A percentile compares a stretch with the other conserved stretches of the same genome.
Conservation (phyloP, 2,888 invertebrate species). For the Lasioglossum marginatum region DNA sequence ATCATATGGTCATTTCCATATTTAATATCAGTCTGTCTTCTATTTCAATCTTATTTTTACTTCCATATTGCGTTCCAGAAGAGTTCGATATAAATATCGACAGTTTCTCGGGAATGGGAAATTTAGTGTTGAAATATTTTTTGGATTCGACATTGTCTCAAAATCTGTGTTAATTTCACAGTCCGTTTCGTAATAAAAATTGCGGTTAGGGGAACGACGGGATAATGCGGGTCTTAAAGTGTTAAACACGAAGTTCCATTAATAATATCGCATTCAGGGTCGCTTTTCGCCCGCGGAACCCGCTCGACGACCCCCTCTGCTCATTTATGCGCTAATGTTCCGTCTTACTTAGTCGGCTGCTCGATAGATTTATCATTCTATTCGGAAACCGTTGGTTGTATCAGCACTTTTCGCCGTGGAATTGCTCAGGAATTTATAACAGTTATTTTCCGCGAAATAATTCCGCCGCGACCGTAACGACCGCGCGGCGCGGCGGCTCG, state of each 20-base stretch:
- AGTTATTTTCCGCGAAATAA: slow-evolving; percentile 57
- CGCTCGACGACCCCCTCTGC: slow-evolving; percentile 36
- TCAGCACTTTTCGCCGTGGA: slow-evolving; percentile 58
- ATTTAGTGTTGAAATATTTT: too few relatives aligned
- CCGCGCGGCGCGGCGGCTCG: slow-evolving; percentile 10
- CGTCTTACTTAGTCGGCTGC: slow-evolving; percentile 60
- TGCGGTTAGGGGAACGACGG: not conserved
- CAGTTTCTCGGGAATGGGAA: too few relatives aligned
- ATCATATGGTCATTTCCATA: not conserved
- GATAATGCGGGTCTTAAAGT: slow-evolving; percentile 52
- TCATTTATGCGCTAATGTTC: slow-evolving; percentile 78
- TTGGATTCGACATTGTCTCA: not conserved
- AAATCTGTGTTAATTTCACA: not conserved
- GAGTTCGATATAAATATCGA: too few relatives aligned
- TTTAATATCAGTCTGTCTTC: not conserved
- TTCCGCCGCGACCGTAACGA: slow-evolving; percentile 39
- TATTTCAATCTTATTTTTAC: not conserved
- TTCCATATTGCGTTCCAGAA: not conserved
- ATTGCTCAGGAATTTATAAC: slow-evolving; percentile 52
- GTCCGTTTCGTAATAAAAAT: not conserved
- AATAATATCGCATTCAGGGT: slow-evolving; percentile 69
- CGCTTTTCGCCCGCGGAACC: slow-evolving; percentile 62
- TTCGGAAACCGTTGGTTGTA: slow-evolving; percentile 56
- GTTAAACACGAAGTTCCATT: slow-evolving; percentile 71
- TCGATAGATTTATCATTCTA: slow-evolving; percentile 76